phyloP scores from a whole-genome alignment of 2,888 invertebrate genomes.

The Eudasyphora cyanicolor region DNA sequence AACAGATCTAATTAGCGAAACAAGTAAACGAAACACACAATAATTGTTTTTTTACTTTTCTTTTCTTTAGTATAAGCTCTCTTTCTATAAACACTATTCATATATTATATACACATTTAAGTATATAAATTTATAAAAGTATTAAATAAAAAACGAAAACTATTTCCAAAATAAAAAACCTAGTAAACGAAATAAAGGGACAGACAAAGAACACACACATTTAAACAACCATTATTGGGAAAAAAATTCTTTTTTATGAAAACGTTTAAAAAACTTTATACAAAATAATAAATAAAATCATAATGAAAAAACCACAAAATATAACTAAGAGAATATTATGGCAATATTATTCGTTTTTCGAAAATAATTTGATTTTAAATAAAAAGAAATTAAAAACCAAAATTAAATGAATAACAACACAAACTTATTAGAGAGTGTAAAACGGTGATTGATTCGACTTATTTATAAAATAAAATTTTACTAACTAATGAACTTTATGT shows the following conservation, averaged over 20 bases:
- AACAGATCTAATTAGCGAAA: background rate
- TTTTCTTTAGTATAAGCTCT: slow-evolving; percentile 22
- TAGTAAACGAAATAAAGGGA: slow-evolving; percentile 22
- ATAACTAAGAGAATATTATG: slow-evolving; percentile 39
- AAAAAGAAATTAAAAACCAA: too few species aligned
- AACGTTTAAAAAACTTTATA: slow-evolving; percentile 11
- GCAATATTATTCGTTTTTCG: background rate
- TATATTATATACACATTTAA: slow-evolving; percentile 32
- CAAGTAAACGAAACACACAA: slow-evolving; percentile 3
- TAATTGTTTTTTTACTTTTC: background rate
- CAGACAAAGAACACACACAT: slow-evolving; percentile 44
- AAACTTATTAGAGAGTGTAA: too few species aligned
- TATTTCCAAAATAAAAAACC: slow-evolving; percentile 42
- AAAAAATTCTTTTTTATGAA: slow-evolving; percentile 29
- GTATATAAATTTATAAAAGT: slow-evolving; percentile 34
- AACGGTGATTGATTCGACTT: background rate
- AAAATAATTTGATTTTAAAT: background rate
- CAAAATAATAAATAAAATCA: slow-evolving; percentile 39
- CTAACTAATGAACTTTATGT: slow-evolving; percentile 55
- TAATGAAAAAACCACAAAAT: slow-evolving; percentile 19
- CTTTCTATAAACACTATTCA: slow-evolving; percentile 22
- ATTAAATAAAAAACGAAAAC: slow-evolving; percentile 27
- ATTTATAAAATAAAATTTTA: slow-evolving; percentile 29
- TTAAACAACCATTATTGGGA: slow-evolving; percentile 37
- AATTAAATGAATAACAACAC: slow-evolving; percentile 2